Base-by-base conservation (phyloP, 2,797 vertebrate genomes). In the Peromyscus nudipes region DNA sequence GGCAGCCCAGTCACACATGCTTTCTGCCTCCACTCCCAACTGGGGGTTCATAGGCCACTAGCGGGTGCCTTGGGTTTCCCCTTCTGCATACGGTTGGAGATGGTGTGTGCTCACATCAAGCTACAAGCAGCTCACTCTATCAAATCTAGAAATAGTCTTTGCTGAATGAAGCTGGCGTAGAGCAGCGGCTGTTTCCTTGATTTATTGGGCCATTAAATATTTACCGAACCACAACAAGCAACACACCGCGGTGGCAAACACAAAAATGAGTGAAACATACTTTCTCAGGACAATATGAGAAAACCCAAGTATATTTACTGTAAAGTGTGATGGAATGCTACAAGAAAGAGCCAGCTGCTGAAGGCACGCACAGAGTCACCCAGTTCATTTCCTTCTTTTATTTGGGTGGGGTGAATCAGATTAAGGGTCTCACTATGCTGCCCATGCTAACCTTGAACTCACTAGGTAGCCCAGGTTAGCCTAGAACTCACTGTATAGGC, bases 51-150 rank as follows among this genome's bases (percentile, higher is more conserved):
- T 7, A 46, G 73, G 84, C 62, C 86, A 64, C 55, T 3, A 84
- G 73, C 79, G 46, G 43, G 79, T 57, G 37, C 60, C 85, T 81
- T 11, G n/a, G 55, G 43, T 46, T 85, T 92, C 90, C 40, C 76
- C 84, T 65, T 90, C 52, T n/a, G 73, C 52, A 95, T 40, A 73
- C 16, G 31, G 31, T 19, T 64, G 71, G 81, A 90, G 94, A 80
- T 7, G 27, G 62, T 0, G 29, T 52, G 29, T 37, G 60, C 37
- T 55, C 65, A 96, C 62, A 89, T n/a, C 40, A 60, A 94, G 77
- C 49, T 83, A 37, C 76, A 94, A 81, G 60, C 3, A 19, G 34
- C 13, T 9, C 4, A 0, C 5, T 55, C 91, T 60, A 87, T 92
- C 71, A 43, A 89, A 27, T 52, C 55, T 31, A 81, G 65, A 77